Base-by-base conservation (phyloP, 2,113 vertebrate genomes). In the Mustela lutreola region DNA sequence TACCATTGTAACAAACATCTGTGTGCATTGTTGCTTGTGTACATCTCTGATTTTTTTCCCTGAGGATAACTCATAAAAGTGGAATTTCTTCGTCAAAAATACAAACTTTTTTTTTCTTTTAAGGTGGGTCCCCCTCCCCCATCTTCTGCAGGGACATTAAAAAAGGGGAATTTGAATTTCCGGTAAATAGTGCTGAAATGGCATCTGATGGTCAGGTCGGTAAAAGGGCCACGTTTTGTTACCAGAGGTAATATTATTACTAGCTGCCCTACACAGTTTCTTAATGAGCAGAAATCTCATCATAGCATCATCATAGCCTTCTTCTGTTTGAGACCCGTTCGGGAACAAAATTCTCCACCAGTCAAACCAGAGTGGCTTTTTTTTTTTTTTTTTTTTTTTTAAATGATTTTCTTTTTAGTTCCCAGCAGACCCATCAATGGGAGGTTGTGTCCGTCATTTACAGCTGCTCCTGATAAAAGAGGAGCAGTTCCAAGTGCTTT, bases 381-480 rank as follows among this genome's bases (percentile, higher is more conserved):
- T 56, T 39, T 39, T 39, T 56, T 56, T 89, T 53, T 53, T 56
- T 56, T 56, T 89, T 53, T 26, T 45, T 45, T 50, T 76, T 78
- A 10, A 11, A 39, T 3, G 33, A 71, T 92, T 95, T 92, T 60
- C 63, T 83, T 97, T 91, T 91, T 79, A 48, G 60, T 95, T 94
- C 33, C 78, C 97, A 98, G 98, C 80, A 94, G 98, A 98, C 98
- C 96, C 0, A 0, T 70, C 90, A 97, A 96, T 95, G 97, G 98
- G 98, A 98, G 97, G 98, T 63, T 98, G 98, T 98, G 97, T 97
- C 92, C 97, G 82, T 99, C 98, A 99, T 98, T 98, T 98, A 97
- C 98, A 99, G 98, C 98, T 98, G 98, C 98, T 90, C 42, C 98
- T 98, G 99, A 99, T 99, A 98, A 99, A 98, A 98, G 98, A 97